Percentiles rank a stretch among this genome's conserved stretches.
phyloP scores from a whole-genome alignment of 2,797 vertebrate genomes.

The Euthynnus affinis region DNA sequence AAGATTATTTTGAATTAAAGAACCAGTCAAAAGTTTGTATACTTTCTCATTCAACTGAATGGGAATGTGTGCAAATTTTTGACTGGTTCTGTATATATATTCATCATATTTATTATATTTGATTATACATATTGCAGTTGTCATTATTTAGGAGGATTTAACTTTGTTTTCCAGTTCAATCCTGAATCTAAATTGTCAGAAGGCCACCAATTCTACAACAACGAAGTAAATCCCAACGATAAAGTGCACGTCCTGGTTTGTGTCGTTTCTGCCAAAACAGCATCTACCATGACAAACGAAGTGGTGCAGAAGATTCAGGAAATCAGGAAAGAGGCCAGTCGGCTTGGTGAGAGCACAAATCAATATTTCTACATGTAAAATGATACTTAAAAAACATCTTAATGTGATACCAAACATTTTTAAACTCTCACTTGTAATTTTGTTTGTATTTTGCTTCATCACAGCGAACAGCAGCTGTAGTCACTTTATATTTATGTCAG shows the following conservation, averaged over 20 bases:
- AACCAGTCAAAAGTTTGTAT: too few relatives aligned
- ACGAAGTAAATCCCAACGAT: neutral
- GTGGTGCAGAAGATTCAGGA: accelerated
- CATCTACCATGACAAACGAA: accelerated
- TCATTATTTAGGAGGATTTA: too few relatives aligned
- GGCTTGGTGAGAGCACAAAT: slow-evolving; percentile 7
- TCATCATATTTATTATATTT: too few relatives aligned
- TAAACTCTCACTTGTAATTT: neutral
- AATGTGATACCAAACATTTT: too few relatives aligned
- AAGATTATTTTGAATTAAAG: too few relatives aligned
- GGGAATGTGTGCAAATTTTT: too few relatives aligned
- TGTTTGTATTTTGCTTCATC: too few relatives aligned
- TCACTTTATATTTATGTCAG: neutral
- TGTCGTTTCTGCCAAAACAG: neutral
- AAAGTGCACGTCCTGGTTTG: slow-evolving; percentile 38
- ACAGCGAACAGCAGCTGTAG: neutral
- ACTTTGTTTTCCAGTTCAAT: slow-evolving; percentile 28
- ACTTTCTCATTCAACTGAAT: too few relatives aligned
- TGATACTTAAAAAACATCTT: too few relatives aligned
- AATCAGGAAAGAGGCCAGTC: neutral
- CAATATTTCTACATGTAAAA: neutral
- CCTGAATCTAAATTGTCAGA: neutral
- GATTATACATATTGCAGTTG: neutral
- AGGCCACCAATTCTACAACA: accelerated
- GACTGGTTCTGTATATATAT: too few relatives aligned